Percentiles rank a stretch among this genome's conserved stretches.
These are phyloP conservation scores for Onychostruthus taczanowskii DNA, from an alignment of 2,113 vertebrate species.

Conservation along the genomic window DNA sequence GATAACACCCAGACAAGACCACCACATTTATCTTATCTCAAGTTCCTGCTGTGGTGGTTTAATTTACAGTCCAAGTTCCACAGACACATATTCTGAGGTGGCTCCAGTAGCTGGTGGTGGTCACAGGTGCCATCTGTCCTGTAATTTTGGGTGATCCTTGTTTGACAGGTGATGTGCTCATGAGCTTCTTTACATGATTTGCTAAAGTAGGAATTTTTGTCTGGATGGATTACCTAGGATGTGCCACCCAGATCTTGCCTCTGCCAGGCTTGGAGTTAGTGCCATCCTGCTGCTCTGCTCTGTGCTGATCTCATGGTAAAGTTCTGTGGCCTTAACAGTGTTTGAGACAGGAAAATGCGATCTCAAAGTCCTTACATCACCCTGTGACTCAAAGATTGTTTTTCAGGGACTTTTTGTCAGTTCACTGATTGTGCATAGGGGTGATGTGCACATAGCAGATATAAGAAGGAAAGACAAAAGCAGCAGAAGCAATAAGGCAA, in stretches of 20 bases:
- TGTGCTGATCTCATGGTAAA: background rate
- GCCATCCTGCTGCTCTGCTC: background rate
- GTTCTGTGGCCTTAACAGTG: background rate
- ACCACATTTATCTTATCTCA: background rate
- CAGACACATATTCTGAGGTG: background rate
- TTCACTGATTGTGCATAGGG: background rate
- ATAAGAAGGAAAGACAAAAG: background rate
- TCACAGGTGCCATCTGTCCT: background rate
- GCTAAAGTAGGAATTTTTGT: background rate
- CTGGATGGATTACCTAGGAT: fast-evolving
- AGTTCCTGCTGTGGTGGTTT: fast-evolving
- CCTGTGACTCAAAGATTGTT: background rate
- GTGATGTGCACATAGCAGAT: fast-evolving
- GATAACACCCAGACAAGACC: background rate
- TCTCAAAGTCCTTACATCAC: background rate
- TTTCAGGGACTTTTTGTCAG: background rate
- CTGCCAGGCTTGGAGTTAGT: background rate
- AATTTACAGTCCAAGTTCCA: background rate
- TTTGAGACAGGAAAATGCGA: background rate
- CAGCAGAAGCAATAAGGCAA: background rate
- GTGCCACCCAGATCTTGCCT: background rate
- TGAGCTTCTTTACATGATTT: background rate
- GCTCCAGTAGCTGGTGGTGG: background rate
- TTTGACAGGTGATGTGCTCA: background rate
- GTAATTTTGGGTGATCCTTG: background rate